Evolutionary conservation across 2,113 vertebrate genomes (phyloP), one percentile per base, ranked within the genome.

Genomic region (Nothocercus julius): DNA sequence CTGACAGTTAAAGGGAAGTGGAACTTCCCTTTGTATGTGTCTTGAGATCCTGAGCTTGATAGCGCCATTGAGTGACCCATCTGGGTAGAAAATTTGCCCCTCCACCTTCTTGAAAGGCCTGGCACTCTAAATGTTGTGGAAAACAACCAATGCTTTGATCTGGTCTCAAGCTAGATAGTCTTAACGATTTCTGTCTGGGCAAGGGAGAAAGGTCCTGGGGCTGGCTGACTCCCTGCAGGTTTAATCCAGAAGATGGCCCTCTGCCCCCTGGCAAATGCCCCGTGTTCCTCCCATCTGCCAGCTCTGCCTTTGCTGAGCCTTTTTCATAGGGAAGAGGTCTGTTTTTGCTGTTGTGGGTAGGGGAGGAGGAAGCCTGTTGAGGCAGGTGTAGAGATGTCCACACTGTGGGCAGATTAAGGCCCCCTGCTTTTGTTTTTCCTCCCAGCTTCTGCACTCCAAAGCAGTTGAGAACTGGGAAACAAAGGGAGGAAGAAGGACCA

Each of bases 321-420:
- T n/a, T 75, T 75, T 22, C 40, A 5, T 7, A 5, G 5, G 3
- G 34, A 10, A 56, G 28, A 56, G 5, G 0, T 67, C 0, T 11
- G 2, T 53, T 81, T 88, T 84, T 77, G 21, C 5, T 9, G 24
- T 61, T 56, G 7, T 38, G 14, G 19, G 2, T 53, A 11, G 18
- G 20, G 54, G 21, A 4, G 49, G 21, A 4, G n/a, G 36, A 80
- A 66, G 11, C 40, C 22, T 5, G 1, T 44, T 51, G 53, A 53
- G 30, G 42, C 25, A 72, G 84, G 49, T 11, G 54, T 56, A 19
- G 54, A 56, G 54, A 56, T 56, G 28, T 17, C 54, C 54, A 18
- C 9, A 13, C 28, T 27, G 28, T 30, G 74, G 66, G 15, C 51
- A 63, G 79, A 21, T 17, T 17, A 75, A 78, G 47, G 36, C 7